Base-by-base conservation (phyloP, 2,113 vertebrate genomes). In the Sylvietta virens region DNA sequence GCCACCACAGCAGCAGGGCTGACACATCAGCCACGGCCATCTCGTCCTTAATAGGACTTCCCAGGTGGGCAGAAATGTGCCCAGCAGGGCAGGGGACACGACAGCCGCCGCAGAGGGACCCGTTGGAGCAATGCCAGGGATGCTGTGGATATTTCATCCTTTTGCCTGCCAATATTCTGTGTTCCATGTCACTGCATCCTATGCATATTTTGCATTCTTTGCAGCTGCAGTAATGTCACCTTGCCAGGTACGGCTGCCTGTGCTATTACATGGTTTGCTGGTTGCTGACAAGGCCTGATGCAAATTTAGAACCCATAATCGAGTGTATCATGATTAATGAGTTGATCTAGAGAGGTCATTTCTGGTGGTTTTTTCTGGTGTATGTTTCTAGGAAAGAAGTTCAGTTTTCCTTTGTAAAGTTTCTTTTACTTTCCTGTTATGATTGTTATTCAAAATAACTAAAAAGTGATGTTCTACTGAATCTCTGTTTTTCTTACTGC, bases 41-140 rank as follows among this genome's bases (percentile, higher is more conserved):
- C 90, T 96, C 60, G 93, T 73, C 92, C 79, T 83, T 83, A 83
- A 81, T 10, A 86, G 79, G 90, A 73, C 64, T 93, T 39, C n/a
- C 51, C 45, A 94, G 82, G 90, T 86, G 40, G 76, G 50, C 0
- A 1, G 72, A 90, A 88, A 60, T 0, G 4, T 66, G 31, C 31
- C 54, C 27, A 73, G 37, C 6, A 24, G 28, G 35, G 35, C 19
- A 58, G 0, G 14, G 26, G 62, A 40, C 7, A 12, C 3, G 5
- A 4, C 1, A 7, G 51, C 31, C 2, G 1, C 53, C n/a, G 50
- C 45, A 28, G 14, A 42, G 10, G n/a, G n/a, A 70, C 57, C 7
- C 9, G 65, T 10, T 1, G 3, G n/a, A 69, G 40, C 79, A 61
- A 1, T 9, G 53, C 47, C 60, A 62, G 67, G 39, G 35, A 30